Conservation (phyloP, 2,113 vertebrate genomes). For the Pseudorectes ferrugineus region DNA sequence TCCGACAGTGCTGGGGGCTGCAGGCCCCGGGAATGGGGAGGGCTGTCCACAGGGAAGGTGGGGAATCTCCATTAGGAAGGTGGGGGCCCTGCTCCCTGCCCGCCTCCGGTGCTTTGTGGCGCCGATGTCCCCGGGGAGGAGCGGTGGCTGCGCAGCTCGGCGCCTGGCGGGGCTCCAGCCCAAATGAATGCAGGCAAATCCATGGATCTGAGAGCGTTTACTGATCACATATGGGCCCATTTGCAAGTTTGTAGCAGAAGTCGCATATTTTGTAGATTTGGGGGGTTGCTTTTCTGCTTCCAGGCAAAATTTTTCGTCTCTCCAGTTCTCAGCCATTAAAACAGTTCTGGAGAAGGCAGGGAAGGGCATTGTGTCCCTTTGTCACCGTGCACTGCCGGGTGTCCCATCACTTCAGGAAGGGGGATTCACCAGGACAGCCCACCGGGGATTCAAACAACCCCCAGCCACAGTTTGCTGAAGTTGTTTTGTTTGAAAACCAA, state of each 20-base stretch:
- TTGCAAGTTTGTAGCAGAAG: conserved; percentile 57
- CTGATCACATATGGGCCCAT: conserved; percentile 55
- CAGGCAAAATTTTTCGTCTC: not conserved
- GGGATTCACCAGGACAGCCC: not conserved
- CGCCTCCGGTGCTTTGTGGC: not conserved
- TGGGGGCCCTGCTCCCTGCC: not conserved
- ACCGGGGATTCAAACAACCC: rapidly evolving
- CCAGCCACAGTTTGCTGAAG: not conserved
- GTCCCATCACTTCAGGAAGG: not conserved
- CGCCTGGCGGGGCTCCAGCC: conserved; percentile 24
- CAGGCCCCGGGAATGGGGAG: not conserved
- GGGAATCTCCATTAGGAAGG: not conserved
- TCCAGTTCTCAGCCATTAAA: not conserved
- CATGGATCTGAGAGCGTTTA: conserved; percentile 25
- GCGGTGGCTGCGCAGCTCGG: conserved; percentile 11
- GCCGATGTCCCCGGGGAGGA: not conserved
- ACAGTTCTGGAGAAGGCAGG: not conserved
- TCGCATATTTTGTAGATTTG: conserved; percentile 24
- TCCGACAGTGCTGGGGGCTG: rapidly evolving
- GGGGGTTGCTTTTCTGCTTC: conserved; percentile 30
- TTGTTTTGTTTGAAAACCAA: not conserved
- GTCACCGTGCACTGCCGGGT: rapidly evolving
- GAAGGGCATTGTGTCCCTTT: rapidly evolving
- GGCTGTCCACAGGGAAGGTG: not conserved
- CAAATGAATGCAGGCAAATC: conserved; percentile 47